Conservation (phyloP, 1,140 invertebrate species). For the Hylaeus anthracinus region DNA sequence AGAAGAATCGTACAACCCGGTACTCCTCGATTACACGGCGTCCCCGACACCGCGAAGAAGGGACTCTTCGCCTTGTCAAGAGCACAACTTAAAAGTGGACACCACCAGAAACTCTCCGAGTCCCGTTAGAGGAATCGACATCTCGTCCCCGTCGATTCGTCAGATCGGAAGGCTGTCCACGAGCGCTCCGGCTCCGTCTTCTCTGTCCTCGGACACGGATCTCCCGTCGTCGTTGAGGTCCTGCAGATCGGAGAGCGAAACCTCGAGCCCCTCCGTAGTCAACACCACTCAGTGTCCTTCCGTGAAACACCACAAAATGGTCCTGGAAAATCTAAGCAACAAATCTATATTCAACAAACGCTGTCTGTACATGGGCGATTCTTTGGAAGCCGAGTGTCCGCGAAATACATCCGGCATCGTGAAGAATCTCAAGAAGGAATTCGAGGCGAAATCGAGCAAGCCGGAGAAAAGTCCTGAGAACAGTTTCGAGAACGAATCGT, state of each 20-base stretch:
- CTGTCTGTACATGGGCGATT: conserved; percentile 75
- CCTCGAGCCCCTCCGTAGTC: conserved; percentile 79
- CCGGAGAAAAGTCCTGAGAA: conserved; percentile 73
- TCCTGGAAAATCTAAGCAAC: conserved; percentile 82
- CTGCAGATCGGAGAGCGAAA: conserved; percentile 78
- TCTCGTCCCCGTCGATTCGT: conserved; percentile 64
- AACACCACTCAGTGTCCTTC: conserved; percentile 81
- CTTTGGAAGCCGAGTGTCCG: conserved; percentile 75
- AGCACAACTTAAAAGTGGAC: conserved; percentile 57
- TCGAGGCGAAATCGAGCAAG: conserved; percentile 88
- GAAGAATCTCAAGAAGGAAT: conserved; percentile 91
- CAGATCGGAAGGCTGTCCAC: conserved; percentile 81
- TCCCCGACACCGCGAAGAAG: conserved; percentile 71
- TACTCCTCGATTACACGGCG: conserved; percentile 73
- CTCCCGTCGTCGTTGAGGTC: conserved; percentile 72
- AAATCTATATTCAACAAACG: conserved; percentile 76
- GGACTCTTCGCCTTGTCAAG: conserved; percentile 63
- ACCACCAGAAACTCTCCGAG: conserved; percentile 61
- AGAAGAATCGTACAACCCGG: conserved; percentile 73
- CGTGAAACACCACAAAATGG: conserved; percentile 83
- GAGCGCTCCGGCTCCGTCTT: conserved; percentile 84
- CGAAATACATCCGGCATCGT: conserved; percentile 85
- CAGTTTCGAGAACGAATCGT: conserved; percentile 68
- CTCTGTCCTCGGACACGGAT: conserved; percentile 80
- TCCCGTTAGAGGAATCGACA: conserved; percentile 73